These are phyloP conservation scores for Protomyctophum bolini DNA, from an alignment of 2,113 vertebrate genomes.

Conservation along the genomic window DNA sequence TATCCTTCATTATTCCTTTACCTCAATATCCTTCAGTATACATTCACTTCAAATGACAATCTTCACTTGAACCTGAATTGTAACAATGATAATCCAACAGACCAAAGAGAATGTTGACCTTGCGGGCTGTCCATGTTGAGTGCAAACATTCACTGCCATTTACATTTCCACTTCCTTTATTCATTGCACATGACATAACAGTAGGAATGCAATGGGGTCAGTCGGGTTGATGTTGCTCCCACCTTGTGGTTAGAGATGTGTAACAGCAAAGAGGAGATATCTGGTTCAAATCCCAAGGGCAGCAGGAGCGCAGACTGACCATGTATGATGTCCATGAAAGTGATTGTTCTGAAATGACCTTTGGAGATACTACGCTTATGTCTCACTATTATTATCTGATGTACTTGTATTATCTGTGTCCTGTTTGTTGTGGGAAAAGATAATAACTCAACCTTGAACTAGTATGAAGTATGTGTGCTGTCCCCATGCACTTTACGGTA, in stretches of 20 bases:
- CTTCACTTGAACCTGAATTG: neutral
- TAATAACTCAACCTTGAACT: no score
- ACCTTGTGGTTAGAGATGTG: slow-evolving; percentile 22
- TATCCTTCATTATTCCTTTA: no score
- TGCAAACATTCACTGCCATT: slow-evolving; percentile 19
- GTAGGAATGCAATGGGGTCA: slow-evolving; percentile 24
- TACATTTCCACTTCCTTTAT: slow-evolving; percentile 13
- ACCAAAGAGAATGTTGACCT: slow-evolving; percentile 24
- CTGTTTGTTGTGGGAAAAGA: no score
- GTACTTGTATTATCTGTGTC: no score
- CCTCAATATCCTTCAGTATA: no score
- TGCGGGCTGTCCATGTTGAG: slow-evolving; percentile 28
- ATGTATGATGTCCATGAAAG: no score
- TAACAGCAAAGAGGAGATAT: neutral
- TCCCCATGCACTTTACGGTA: no score
- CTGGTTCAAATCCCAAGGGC: slow-evolving; percentile 13
- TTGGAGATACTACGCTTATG: no score
- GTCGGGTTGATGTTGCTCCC: slow-evolving; percentile 24
- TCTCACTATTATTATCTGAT: no score
- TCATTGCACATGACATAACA: neutral
- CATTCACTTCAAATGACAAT: no score
- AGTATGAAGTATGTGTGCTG: no score
- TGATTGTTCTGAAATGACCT: no score
- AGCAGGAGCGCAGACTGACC: slow-evolving; percentile 1
- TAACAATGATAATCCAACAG: slow-evolving; percentile 2